Conservation (phyloP, 2,888 invertebrate species). For the Drosophila kokeensis region DNA sequence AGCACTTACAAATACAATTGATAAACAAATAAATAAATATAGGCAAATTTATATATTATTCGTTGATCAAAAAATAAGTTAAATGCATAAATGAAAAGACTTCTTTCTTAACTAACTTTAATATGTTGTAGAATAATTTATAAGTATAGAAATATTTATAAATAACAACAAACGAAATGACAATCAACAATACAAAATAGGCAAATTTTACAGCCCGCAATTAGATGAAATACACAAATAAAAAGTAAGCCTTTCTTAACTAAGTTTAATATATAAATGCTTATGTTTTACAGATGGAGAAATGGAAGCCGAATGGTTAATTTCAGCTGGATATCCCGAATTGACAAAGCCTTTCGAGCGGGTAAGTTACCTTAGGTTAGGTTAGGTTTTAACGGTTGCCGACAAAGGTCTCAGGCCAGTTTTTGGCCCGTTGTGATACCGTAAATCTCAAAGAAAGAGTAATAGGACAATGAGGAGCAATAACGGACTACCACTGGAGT, state of each 20-base stretch:
- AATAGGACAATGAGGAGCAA: too few relatives aligned
- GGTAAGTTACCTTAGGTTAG: constrained; percentile 61
- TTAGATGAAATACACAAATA: background rate
- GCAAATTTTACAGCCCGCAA: background rate
- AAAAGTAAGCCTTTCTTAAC: background rate
- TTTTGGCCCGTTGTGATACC: too few relatives aligned
- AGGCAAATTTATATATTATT: background rate
- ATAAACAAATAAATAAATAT: background rate
- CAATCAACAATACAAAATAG: too few relatives aligned
- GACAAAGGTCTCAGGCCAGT: too few relatives aligned
- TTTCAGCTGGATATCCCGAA: constrained; percentile 86
- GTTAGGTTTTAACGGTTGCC: too few relatives aligned
- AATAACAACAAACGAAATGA: too few relatives aligned
- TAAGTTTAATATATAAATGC: background rate
- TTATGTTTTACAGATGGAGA: constrained; percentile 85
- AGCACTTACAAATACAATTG: background rate
- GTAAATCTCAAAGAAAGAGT: too few relatives aligned
- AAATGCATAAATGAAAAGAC: background rate
- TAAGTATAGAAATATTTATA: too few relatives aligned
- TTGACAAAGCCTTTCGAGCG: constrained; percentile 86
- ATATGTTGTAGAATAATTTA: background rate
- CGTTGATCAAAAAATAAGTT: background rate
- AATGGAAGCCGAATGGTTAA: constrained; percentile 87
- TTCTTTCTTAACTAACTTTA: background rate
- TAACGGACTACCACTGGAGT: too few relatives aligned